Conservation (phyloP, 2,797 vertebrate species). For the Catamblyrhynchus diadema region DNA sequence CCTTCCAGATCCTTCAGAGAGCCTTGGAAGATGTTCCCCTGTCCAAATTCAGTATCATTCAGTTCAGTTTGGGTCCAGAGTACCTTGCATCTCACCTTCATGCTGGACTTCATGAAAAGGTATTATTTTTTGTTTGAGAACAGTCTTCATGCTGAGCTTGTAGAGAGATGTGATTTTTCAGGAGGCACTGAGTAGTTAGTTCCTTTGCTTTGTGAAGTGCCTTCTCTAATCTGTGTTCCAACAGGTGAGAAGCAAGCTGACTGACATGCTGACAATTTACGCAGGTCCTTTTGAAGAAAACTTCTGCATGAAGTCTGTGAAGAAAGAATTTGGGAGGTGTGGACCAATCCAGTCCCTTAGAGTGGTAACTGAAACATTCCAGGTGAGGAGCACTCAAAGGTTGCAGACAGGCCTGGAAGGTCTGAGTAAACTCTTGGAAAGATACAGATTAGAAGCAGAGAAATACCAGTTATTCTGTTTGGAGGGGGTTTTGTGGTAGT, state of each 20-base stretch:
- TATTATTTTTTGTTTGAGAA: background rate
- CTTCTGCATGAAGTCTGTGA: slow-evolving; percentile 74
- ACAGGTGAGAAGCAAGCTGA: slow-evolving; percentile 76
- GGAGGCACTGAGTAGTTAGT: background rate
- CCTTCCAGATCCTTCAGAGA: slow-evolving; percentile 75
- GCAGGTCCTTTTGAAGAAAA: slow-evolving; percentile 82
- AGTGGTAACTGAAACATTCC: slow-evolving; percentile 73
- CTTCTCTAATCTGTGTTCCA: slow-evolving; percentile 43
- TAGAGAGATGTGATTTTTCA: background rate
- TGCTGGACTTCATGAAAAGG: slow-evolving; percentile 53
- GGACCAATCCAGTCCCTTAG: slow-evolving; percentile 78
- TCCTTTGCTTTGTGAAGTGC: slow-evolving; percentile 36
- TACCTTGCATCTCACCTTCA: background rate
- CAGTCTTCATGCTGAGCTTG: background rate
- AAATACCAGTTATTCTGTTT: background rate
- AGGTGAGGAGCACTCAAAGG: slow-evolving; percentile 66
- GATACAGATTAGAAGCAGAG: background rate
- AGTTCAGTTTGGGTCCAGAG: slow-evolving; percentile 73
- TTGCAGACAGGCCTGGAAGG: background rate
- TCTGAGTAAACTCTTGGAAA: background rate
- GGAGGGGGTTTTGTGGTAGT: background rate
- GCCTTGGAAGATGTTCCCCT: slow-evolving; percentile 71
- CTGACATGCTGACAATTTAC: slow-evolving; percentile 85
- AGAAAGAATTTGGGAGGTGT: slow-evolving; percentile 79
- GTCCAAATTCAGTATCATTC: slow-evolving; percentile 80